Base-by-base conservation (phyloP, 1,140 invertebrate species). In the Lycorma delicatula region DNA sequence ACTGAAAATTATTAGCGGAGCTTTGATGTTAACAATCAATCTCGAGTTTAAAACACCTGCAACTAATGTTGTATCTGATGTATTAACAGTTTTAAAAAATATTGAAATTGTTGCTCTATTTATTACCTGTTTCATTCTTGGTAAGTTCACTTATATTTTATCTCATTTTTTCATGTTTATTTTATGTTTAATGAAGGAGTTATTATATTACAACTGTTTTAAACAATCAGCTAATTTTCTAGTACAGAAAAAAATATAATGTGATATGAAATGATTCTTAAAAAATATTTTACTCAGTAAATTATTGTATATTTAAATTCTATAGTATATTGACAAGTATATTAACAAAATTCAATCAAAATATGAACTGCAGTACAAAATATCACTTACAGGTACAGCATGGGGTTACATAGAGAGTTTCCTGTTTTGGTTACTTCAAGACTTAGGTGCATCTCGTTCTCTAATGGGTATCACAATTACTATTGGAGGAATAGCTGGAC, bases 401-500 rank as follows among this genome's bases (percentile, higher is more conserved):
- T 91, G 86, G 86, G 89, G 89, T 6, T 90, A 87, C 69, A 83
- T 91, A 36, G 89, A 91, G 70, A 89, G 83, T 56, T 93, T 91
- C 71, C 73, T 93, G 3, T 93, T 92, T 71, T 91, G 87, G 88
- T 78, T 90, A 56, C 77, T 93, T 7, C 80, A 89, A 71, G 87
- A 89, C 67, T 72, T 91, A 53, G 87, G 87, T 13, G 85, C 81
- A 7, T 83, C 84, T 1, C 81, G 86, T 59, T 85, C 84, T 7
- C 73, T 93, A 23, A 89, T 93, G 81, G 90, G 90, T 16, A 80
- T 93, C 50, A 91, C 88, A 0, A 81, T 92, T 59, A 86, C 87
- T 0, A 83, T 90, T 23, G 86, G 85, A 11, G 86, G 86, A 23
- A 72, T 89, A 1, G 81, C 85, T 5, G 89, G 89, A 11, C 77